Conservation (phyloP, 2,888 invertebrate genomes). For the Cerastoderma edule region DNA sequence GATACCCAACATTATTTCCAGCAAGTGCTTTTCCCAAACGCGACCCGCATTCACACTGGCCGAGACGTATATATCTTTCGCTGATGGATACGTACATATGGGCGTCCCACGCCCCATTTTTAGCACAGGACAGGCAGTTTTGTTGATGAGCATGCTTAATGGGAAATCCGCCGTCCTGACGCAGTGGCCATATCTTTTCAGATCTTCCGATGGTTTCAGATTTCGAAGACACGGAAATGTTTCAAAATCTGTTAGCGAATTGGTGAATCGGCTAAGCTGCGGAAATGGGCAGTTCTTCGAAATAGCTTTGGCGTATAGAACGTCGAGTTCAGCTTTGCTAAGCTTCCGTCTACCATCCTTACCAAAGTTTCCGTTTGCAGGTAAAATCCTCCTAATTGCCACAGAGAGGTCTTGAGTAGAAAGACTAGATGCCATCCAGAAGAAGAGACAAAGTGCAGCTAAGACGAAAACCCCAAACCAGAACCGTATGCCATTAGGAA, state of each 20-base stretch:
- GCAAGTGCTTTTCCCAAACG: neutral
- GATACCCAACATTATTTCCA: neutral
- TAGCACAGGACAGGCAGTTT: neutral
- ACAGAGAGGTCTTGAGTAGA: no score
- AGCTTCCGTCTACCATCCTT: no score
- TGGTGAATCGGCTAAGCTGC: no score
- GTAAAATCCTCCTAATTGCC: no score
- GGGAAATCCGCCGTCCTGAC: neutral
- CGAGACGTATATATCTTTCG: constrained; percentile 4
- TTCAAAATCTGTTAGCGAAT: neutral
- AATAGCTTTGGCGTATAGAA: no score
- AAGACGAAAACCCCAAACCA: no score
- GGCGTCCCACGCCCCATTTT: constrained; percentile 11
- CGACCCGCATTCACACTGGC: neutral
- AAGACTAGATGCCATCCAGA: no score
- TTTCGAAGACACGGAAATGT: constrained; percentile 1
- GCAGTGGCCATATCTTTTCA: neutral
- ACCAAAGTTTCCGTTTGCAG: no score
- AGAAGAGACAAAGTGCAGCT: no score
- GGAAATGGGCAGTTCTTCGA: no score
- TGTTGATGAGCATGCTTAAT: neutral
- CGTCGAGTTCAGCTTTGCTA: no score
- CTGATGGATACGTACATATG: neutral
- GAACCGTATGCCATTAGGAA: no score
- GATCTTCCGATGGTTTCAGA: neutral